phyloP scores from a whole-genome alignment of 2,888 invertebrate species.

The Agrochola lychnidis region DNA sequence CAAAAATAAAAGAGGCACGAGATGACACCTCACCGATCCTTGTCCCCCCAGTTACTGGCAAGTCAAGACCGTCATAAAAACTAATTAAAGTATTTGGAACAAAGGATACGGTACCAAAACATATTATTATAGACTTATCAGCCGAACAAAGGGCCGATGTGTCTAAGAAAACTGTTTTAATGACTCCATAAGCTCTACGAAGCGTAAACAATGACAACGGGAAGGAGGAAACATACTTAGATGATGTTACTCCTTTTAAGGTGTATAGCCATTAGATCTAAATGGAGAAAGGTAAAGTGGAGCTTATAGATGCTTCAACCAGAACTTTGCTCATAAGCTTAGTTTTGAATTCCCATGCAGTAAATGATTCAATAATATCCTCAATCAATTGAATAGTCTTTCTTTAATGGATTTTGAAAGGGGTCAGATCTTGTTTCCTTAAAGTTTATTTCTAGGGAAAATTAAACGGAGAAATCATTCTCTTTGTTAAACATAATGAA shows the following conservation, averaged over 20 bases:
- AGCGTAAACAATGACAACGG: slow-evolving; percentile 80
- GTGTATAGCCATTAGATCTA: slow-evolving; percentile 28
- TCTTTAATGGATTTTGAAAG: not conserved
- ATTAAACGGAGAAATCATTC: not conserved
- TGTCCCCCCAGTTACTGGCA: slow-evolving; percentile 48
- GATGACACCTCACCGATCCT: slow-evolving; percentile 38
- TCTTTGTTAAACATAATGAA: not conserved
- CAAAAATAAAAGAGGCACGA: slow-evolving; percentile 18
- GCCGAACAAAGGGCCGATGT: slow-evolving; percentile 68
- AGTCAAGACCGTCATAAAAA: slow-evolving; percentile 69
- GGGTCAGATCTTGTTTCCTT: not conserved
- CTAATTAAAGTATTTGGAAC: slow-evolving; percentile 74
- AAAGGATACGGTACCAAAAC: slow-evolving; percentile 69
- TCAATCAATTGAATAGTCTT: not conserved
- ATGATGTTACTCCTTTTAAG: slow-evolving; percentile 58
- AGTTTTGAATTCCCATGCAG: not conserved
- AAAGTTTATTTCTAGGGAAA: not conserved
- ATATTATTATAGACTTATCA: slow-evolving; percentile 71
- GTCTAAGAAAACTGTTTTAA: slow-evolving; percentile 72
- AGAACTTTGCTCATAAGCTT: not conserved
- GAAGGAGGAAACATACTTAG: slow-evolving; percentile 69
- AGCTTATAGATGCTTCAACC: slow-evolving; percentile 10
- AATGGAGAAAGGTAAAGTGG: slow-evolving; percentile 5
- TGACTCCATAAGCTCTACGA: slow-evolving; percentile 74
- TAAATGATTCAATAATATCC: not conserved